Evolutionary conservation across 2,888 invertebrate genomes (phyloP).

Genomic region (Netelia melanura): DNA sequence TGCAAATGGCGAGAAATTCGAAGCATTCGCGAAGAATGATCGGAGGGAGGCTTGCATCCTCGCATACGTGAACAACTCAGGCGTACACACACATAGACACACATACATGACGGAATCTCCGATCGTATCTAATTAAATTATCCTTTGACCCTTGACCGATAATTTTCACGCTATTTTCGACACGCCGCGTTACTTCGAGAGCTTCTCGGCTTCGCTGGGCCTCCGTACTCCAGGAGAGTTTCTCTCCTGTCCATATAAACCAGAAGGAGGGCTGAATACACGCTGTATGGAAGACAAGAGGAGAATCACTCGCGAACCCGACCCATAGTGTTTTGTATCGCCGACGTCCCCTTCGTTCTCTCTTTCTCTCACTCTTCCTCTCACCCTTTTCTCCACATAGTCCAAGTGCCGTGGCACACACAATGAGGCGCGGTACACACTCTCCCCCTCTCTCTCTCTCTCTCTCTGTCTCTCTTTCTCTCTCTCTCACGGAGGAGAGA

Average conservation of each 20-base stretch:
- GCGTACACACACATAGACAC: neutral
- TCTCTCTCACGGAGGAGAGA: conserved; percentile 60
- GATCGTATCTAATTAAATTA: conserved; percentile 62
- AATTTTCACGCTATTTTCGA: conserved; percentile 64
- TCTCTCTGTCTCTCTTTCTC: neutral
- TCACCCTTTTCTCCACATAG: conserved; percentile 13
- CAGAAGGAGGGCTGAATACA: neutral
- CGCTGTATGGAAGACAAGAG: conserved; percentile 18
- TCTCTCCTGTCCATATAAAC: neutral
- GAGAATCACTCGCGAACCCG: conserved; percentile 1
- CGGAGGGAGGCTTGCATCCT: conserved; percentile 9
- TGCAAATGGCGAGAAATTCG: conserved; percentile 33
- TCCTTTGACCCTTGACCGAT: conserved; percentile 58
- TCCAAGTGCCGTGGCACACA: conserved; percentile 48
- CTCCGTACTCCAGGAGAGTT: neutral
- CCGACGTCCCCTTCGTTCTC: conserved; percentile 36
- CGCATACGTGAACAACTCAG: neutral
- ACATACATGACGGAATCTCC: conserved; percentile 9
- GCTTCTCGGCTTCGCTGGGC: conserved; percentile 36
- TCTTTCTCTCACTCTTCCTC: conserved; percentile 20
- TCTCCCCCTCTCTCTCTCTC: conserved; percentile 21
- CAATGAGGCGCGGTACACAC: conserved; percentile 60
- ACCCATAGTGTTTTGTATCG: conserved; percentile 40
- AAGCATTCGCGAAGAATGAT: neutral
- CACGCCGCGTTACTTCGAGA: conserved; percentile 43